These are phyloP conservation scores for Ictalurus punctatus DNA, from an alignment of 2,113 vertebrate genomes.

Conservation along the genomic window DNA sequence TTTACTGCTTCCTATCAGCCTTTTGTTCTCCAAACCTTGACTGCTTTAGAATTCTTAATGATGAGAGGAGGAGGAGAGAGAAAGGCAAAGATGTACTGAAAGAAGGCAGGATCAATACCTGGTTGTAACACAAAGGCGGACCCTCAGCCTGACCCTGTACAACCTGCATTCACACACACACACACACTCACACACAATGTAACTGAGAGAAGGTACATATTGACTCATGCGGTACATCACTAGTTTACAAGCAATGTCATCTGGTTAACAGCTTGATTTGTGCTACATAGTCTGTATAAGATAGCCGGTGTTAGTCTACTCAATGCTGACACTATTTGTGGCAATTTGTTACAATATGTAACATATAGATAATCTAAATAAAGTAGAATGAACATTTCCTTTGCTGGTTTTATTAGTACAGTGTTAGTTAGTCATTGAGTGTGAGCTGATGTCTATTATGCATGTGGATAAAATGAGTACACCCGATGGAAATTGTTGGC, in stretches of 20 bases:
- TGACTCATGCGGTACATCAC: constrained; percentile 45
- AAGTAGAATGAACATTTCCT: not conserved
- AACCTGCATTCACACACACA: not conserved
- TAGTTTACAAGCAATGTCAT: constrained; percentile 2
- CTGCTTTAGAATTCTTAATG: constrained; percentile 12
- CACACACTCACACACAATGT: not conserved
- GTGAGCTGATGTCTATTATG: not conserved
- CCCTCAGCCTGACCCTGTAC: constrained; percentile 4
- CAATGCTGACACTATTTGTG: not conserved
- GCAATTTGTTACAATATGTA: not conserved
- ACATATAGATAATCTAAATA: not conserved
- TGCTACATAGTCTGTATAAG: not conserved
- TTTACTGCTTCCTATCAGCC: not conserved
- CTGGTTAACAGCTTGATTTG: constrained; percentile 42
- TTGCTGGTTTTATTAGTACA: not conserved
- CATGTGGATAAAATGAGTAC: no score
- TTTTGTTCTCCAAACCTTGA: constrained; percentile 7
- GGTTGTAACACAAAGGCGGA: constrained; percentile 29
- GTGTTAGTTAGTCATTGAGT: not conserved
- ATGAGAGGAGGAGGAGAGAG: not conserved
- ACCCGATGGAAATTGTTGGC: no score
- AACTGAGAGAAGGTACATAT: constrained; percentile 47
- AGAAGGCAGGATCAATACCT: constrained; percentile 22
- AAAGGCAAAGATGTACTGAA: constrained; percentile 5
- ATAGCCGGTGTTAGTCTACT: not conserved